Evolutionary conservation across 2,113 vertebrate species (phyloP).

Genomic region (Entelurus aequoreus): DNA sequence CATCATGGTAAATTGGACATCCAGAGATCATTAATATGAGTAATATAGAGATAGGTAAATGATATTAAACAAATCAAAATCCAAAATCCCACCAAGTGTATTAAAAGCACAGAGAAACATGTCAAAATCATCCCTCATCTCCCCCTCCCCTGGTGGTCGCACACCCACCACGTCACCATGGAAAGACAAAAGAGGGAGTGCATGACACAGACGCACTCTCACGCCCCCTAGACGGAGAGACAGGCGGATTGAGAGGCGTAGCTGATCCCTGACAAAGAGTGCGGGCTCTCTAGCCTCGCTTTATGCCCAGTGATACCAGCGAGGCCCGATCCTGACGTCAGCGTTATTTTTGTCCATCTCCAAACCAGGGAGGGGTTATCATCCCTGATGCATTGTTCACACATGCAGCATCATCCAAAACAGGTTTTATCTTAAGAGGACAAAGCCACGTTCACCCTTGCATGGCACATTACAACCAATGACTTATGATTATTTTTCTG

Average conservation of each 20-base stretch:
- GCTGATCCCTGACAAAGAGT: constrained; percentile 53
- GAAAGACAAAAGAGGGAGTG: constrained; percentile 44
- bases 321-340: constrained; percentile 49
- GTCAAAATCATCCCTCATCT: constrained; percentile 15
- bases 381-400: constrained; percentile 63
- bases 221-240: constrained; percentile 22
- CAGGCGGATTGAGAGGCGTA: constrained; percentile 49
- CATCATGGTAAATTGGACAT: background rate
- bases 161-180: constrained; percentile 52
- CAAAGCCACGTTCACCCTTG: constrained; percentile 30
- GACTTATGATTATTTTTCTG: constrained; percentile 8
- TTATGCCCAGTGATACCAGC: constrained; percentile 19
- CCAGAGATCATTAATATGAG: background rate
- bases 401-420: constrained; percentile 43
- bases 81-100: too few relatives aligned
- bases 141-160: constrained; percentile 27
- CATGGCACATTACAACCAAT: constrained; percentile 8
- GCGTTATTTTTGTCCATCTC: constrained; percentile 61
- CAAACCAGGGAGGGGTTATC: constrained; percentile 55
- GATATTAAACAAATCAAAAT: too few relatives aligned
- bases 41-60: background rate
- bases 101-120: too few relatives aligned
- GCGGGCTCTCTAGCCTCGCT: constrained; percentile 39
- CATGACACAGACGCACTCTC: constrained; percentile 35
- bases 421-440: constrained; percentile 45